phyloP scores from a whole-genome alignment of 2,888 invertebrate species.

The Heliothis peltigera region DNA sequence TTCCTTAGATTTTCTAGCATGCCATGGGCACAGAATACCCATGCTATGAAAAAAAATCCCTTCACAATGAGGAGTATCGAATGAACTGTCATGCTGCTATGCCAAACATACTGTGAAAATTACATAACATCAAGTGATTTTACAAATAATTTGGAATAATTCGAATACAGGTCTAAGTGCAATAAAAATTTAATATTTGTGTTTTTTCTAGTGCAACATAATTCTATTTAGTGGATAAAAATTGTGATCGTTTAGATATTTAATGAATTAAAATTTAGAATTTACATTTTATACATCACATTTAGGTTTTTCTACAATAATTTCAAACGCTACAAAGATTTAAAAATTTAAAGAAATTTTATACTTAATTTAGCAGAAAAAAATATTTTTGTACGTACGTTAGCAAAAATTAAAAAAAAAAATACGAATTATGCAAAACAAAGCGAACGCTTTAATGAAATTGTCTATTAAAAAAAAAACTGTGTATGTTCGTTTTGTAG shows the following conservation, averaged over 20 bases:
- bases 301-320: slow-evolving; percentile 2
- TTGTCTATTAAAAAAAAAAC: slow-evolving; percentile 4
- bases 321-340: background rate
- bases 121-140: slow-evolving; percentile 40
- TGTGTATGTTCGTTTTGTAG: slow-evolving; percentile 15
- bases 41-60: slow-evolving; percentile 12
- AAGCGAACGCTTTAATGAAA: slow-evolving; percentile 2
- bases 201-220: slow-evolving; percentile 30
- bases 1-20: slow-evolving; percentile 2
- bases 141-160: slow-evolving; percentile 50
- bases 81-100: slow-evolving; percentile 55
- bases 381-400: background rate
- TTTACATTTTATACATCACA: background rate
- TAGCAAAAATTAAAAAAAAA: no score
- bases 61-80: slow-evolving; percentile 36
- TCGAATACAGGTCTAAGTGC: slow-evolving; percentile 24
- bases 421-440: background rate
- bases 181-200: slow-evolving; percentile 17
- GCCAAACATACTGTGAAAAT: slow-evolving; percentile 43
- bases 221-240: slow-evolving; percentile 18
- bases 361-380: background rate
- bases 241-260: slow-evolving; percentile 8
- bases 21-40: slow-evolving; percentile 8
- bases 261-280: background rate
- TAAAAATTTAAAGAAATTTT: background rate